Evolutionary conservation across 2,888 invertebrate species (phyloP).

Genomic region (Eilema griseolum): DNA sequence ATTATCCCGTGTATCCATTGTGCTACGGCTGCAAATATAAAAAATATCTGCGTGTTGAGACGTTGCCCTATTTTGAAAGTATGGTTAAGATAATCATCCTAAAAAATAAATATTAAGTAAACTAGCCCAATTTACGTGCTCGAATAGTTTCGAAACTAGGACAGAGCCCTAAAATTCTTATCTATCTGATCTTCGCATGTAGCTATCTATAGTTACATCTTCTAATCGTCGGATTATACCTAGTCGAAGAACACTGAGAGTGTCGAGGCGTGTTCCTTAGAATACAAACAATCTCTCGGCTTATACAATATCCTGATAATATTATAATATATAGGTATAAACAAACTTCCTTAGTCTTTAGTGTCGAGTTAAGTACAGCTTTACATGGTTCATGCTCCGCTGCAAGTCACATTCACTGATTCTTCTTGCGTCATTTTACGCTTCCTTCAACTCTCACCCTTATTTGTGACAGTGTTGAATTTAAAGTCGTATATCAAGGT

Average conservation of each 20-base stretch:
- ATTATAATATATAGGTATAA: slow-evolving; percentile 29
- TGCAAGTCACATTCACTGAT: slow-evolving; percentile 71
- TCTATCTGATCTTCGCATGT: slow-evolving; percentile 33
- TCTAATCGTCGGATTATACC: slow-evolving; percentile 27
- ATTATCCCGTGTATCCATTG: not conserved
- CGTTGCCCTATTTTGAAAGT: not conserved
- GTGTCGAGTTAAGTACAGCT: slow-evolving; percentile 58
- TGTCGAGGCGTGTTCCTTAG: slow-evolving; percentile 14
- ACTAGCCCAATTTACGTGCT: not conserved
- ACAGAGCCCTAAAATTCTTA: slow-evolving; percentile 30
- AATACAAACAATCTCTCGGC: slow-evolving; percentile 33
- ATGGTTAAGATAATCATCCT: not conserved
- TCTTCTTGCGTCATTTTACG: slow-evolving; percentile 63
- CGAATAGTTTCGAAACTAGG: slow-evolving; percentile 39
- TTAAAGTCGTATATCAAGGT: slow-evolving; percentile 39
- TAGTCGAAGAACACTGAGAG: not conserved
- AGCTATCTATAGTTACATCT: slow-evolving; percentile 40
- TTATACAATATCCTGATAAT: slow-evolving; percentile 27
- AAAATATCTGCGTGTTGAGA: not conserved
- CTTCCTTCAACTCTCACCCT: slow-evolving; percentile 54
- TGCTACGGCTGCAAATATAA: not conserved
- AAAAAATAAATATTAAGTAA: not conserved
- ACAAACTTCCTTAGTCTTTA: slow-evolving; percentile 50
- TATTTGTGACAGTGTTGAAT: slow-evolving; percentile 46
- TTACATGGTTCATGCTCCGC: slow-evolving; percentile 82